These are phyloP conservation scores for Campoplex nolae DNA, from an alignment of 2,888 invertebrate genomes.

Conservation along the genomic window DNA sequence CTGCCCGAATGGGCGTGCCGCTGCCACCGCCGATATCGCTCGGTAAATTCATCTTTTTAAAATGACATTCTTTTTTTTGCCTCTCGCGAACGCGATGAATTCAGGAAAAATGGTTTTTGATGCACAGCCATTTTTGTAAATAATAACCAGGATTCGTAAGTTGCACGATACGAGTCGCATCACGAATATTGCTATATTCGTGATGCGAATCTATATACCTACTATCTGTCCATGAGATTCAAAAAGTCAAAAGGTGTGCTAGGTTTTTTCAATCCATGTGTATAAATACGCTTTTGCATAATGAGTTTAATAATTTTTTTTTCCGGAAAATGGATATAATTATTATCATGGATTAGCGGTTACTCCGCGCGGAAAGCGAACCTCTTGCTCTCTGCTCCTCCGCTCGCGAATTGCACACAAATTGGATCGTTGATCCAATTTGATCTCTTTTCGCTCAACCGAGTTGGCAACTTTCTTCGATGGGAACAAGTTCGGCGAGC, in stretches of 20 bases:
- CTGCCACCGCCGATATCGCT: too few species aligned
- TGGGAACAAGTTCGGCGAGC: not conserved
- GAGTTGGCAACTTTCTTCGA: constrained; percentile 21
- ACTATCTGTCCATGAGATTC: too few species aligned
- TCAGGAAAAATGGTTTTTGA: not conserved
- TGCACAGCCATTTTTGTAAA: not conserved
- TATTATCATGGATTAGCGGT: not conserved
- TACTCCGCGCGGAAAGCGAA: constrained; percentile 22
- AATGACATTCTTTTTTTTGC: not conserved
- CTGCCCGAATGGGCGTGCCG: not conserved
- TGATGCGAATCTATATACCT: too few species aligned
- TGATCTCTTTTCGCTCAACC: constrained; percentile 34
- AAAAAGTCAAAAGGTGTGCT: not conserved
- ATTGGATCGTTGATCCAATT: constrained; percentile 72
- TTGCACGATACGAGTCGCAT: not conserved
- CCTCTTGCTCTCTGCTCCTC: not conserved
- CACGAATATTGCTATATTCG: too few species aligned
- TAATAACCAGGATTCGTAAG: not conserved
- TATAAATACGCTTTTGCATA: not conserved
- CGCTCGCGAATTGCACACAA: not conserved
- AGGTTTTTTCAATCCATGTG: not conserved
- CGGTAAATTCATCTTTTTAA: not conserved
- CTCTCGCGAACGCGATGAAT: not conserved
- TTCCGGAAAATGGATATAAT: constrained; percentile 2
- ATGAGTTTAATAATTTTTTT: constrained; percentile 45